A percentile compares a stretch with the other conserved stretches of the same genome.
phyloP scores from a whole-genome alignment of 1,140 invertebrate species.

The Saxidomus purpurata region DNA sequence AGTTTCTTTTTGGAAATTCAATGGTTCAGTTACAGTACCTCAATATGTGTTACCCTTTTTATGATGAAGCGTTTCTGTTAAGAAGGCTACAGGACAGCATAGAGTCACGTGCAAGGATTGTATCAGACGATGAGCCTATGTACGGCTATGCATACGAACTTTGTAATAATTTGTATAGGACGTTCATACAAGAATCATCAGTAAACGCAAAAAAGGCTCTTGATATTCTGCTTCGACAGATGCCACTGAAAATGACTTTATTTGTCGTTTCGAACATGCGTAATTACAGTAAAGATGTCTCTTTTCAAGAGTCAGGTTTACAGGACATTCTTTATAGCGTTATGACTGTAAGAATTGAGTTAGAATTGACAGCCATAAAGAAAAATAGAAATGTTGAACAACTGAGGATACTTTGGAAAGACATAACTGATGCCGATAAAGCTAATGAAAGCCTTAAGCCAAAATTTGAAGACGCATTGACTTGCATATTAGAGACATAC shows the following conservation, averaged over 20 bases:
- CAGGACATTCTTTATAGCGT: background rate
- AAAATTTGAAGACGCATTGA: background rate
- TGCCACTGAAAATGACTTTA: background rate
- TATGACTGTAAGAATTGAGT: background rate
- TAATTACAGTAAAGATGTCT: background rate
- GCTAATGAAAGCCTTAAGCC: background rate
- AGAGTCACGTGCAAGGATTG: background rate
- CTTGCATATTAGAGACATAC: background rate
- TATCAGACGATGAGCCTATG: background rate
- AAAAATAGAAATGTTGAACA: background rate
- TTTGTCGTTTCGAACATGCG: background rate
- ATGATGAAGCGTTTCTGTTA: background rate
- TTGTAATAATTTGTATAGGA: background rate
- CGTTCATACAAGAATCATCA: background rate
- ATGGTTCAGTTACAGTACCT: background rate
- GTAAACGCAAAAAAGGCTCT: background rate
- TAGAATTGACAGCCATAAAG: background rate
- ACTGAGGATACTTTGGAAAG: background rate
- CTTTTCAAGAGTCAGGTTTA: background rate
- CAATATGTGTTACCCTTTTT: background rate
- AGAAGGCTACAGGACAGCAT: background rate
- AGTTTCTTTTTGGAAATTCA: background rate
- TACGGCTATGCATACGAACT: background rate
- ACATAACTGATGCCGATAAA: background rate
- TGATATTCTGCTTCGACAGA: background rate